Evolutionary conservation across 2,113 vertebrate genomes (phyloP).

Genomic region (Cathartes aura): DNA sequence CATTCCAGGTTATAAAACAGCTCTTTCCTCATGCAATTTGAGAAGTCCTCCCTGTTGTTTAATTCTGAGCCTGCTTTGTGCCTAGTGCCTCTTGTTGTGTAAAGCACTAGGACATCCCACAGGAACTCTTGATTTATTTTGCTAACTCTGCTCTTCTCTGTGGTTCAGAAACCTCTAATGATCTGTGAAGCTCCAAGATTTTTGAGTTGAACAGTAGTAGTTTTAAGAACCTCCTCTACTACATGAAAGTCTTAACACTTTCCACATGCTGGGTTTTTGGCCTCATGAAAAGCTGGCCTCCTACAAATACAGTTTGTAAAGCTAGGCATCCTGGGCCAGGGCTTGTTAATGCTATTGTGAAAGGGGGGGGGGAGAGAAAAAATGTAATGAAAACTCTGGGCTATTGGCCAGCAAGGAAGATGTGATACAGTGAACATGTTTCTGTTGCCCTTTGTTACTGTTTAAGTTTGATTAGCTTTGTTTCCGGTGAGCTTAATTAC

Average conservation of each 20-base stretch:
- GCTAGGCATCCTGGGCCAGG: neutral
- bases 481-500: constrained; percentile 69
- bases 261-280: constrained; percentile 63
- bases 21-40: constrained; percentile 63
- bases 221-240: constrained; percentile 39
- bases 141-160: constrained; percentile 71
- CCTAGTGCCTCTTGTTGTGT: constrained; percentile 55
- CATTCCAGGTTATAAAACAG: constrained; percentile 67
- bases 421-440: constrained; percentile 67
- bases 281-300: constrained; percentile 48
- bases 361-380: neutral
- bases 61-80: constrained; percentile 69
- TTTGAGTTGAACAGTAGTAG: constrained; percentile 52
- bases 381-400: constrained; percentile 71
- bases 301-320: constrained; percentile 43
- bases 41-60: constrained; percentile 68
- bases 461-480: constrained; percentile 76
- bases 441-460: constrained; percentile 74
- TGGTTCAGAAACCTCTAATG: constrained; percentile 69
- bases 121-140: constrained; percentile 82
- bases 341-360: constrained; percentile 48
- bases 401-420: constrained; percentile 73
- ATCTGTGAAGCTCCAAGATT: constrained; percentile 65
- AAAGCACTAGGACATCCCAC: constrained; percentile 71
- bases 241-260: constrained; percentile 52